Conservation (phyloP, 2,797 vertebrate species). For the Hyperoplus lanceolatus region DNA sequence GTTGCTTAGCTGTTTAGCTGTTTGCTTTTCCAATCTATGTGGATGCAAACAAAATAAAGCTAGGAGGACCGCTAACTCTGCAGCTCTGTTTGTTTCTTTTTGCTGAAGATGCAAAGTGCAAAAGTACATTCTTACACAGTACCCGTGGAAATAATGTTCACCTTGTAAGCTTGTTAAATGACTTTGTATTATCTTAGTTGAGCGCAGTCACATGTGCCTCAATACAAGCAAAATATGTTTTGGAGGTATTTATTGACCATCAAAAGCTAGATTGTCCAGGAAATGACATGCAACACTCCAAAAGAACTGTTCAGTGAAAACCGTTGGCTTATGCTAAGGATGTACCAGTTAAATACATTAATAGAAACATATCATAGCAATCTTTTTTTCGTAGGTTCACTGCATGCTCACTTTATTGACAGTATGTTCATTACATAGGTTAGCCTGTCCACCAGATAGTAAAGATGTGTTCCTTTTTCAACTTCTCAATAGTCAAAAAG, state of each 20-base stretch:
- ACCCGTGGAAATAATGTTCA: too few species aligned
- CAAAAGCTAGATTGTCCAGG: background rate
- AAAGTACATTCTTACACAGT: constrained; percentile 9
- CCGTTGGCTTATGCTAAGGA: background rate
- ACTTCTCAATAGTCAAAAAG: too few species aligned
- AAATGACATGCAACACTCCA: background rate
- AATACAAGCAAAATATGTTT: background rate
- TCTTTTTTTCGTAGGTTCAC: background rate
- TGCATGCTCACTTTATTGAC: background rate
- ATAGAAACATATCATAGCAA: background rate
- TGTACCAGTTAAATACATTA: background rate
- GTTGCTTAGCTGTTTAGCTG: constrained; percentile 67
- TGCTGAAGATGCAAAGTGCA: constrained; percentile 16
- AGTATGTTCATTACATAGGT: too few species aligned
- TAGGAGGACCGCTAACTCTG: constrained; percentile 29
- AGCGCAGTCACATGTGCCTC: background rate
- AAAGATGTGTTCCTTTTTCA: too few species aligned
- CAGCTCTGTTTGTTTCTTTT: constrained; percentile 26
- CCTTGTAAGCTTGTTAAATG: background rate
- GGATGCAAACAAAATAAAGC: constrained; percentile 47
- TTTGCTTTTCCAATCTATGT: background rate
- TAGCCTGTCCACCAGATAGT: too few species aligned
- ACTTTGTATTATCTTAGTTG: background rate
- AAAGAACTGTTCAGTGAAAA: background rate
- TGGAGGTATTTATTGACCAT: background rate